Evolutionary conservation across 2,888 invertebrate species (phyloP).

Genomic region (Drosophila emarginata): DNA sequence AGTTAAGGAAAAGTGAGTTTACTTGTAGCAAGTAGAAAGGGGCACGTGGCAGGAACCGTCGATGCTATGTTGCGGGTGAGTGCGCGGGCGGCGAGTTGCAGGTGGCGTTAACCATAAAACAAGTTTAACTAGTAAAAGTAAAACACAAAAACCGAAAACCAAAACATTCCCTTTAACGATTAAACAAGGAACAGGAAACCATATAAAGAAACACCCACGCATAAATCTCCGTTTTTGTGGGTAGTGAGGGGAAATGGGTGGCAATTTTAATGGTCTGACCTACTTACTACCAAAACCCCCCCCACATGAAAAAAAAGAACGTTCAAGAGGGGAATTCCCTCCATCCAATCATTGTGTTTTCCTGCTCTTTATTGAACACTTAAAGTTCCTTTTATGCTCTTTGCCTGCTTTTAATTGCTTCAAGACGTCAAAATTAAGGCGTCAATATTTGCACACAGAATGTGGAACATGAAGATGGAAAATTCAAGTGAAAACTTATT

Average conservation of each 20-base stretch:
- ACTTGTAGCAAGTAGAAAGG: conserved; percentile 60
- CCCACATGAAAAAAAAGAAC: neutral
- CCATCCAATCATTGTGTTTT: neutral
- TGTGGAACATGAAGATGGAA: neutral
- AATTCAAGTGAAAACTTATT: conserved; percentile 20
- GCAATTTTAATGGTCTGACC: conserved; percentile 72
- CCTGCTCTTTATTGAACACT: conserved; percentile 62
- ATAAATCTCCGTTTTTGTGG: conserved; percentile 50
- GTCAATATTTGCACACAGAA: conserved; percentile 5
- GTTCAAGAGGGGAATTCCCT: neutral
- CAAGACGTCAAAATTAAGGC: conserved; percentile 12
- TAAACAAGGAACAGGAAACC: conserved; percentile 64
- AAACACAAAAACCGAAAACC: conserved; percentile 34
- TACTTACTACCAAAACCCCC: conserved; percentile 46
- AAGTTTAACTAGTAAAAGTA: conserved; percentile 46
- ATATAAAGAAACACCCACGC: conserved; percentile 31
- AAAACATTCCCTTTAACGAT: conserved; percentile 61
- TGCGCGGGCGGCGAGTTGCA: conserved; percentile 14
- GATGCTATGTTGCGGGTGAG: conserved; percentile 21
- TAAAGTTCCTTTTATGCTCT: conserved; percentile 26
- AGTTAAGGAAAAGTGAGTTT: conserved; percentile 34
- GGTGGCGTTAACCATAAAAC: conserved; percentile 48
- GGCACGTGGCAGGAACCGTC: conserved; percentile 46
- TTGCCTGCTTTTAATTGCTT: conserved; percentile 48
- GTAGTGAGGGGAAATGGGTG: conserved; percentile 37